Base-by-base conservation (phyloP, 1,140 invertebrate genomes). In the Galleria mellonella region DNA sequence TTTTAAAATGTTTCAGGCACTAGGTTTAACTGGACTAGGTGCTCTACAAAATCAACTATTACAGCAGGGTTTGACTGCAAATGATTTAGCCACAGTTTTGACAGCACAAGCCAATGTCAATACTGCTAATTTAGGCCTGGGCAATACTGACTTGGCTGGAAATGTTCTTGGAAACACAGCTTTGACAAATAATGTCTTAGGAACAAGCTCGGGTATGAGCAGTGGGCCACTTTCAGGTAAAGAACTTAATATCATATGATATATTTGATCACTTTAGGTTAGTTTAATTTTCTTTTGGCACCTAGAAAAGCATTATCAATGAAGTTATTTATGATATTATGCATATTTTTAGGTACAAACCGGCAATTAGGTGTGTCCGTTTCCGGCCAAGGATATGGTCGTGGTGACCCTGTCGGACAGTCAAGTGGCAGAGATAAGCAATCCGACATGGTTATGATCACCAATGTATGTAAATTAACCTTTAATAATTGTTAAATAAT, bases 41-140 rank as follows among this genome's bases (percentile, higher is more conserved):
- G 87, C 87, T 1, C 73, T 89, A 10, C 89, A 89, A 40, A 88
- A 87, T 49, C 87, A 87, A 50, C 69, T 88, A 11, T 55, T 89
- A 4, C 87, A 88, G 51, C 84, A 88, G 61, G 82, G 79, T 11
- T 58, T 85, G 4, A 85, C 82, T 1, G 79, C 79, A 8, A 76
- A 65, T 55, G 79, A 85, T 37, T 46, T 85, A 12, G 78, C 79
- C 6, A 78, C 72, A 14, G 72, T 83, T 4, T 58, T 85, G 0
- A 62, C 67, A 2, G 68, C 77, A 7, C 65, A 83, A 9, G 67
- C 68, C 2, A 68, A 58, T 49, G 70, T 65, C 0, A 72, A 69
- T 31, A 41, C 56, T 4, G 70, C 67, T 15, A 66, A 50, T 36
- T 32, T 82, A 35, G 51, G 35, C 4, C 61, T 81, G n/a, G 52